These are phyloP conservation scores for Otus sunia DNA, from an alignment of 2,113 vertebrate genomes.

Conservation along the genomic window DNA sequence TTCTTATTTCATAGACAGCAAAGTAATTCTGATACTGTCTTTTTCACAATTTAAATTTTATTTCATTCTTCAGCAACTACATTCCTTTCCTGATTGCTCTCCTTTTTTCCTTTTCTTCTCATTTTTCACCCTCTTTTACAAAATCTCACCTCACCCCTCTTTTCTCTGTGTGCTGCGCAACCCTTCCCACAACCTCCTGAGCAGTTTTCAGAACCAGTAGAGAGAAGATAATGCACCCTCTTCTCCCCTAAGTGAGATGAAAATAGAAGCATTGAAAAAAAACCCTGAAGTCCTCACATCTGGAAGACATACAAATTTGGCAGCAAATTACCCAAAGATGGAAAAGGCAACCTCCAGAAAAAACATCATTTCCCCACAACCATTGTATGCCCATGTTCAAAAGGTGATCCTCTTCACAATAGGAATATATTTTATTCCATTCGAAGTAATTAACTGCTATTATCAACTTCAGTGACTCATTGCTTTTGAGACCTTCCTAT, in stretches of 20 bases:
- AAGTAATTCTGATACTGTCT: not conserved
- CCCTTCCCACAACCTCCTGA: not conserved
- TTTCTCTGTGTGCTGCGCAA: not conserved
- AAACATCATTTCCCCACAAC: accelerated
- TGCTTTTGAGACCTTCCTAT: slow-evolving; percentile 8
- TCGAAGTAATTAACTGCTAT: not conserved
- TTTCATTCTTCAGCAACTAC: not conserved
- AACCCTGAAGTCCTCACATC: accelerated
- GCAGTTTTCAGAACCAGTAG: not conserved
- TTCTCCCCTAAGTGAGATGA: not conserved
- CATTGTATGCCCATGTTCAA: not conserved
- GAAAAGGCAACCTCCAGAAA: not conserved
- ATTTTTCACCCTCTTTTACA: not conserved
- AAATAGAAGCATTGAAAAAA: not conserved
- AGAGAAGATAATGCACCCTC: not conserved
- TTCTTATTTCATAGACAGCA: not conserved
- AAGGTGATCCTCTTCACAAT: not conserved
- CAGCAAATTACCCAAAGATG: not conserved
- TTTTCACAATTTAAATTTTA: not conserved
- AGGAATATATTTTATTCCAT: not conserved
- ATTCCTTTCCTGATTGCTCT: not conserved
- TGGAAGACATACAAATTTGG: not conserved
- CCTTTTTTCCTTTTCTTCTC: not conserved
- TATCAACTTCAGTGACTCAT: not conserved
- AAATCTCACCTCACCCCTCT: not conserved